phyloP scores from a whole-genome alignment of 2,113 vertebrate species.

The Cairina moschata region DNA sequence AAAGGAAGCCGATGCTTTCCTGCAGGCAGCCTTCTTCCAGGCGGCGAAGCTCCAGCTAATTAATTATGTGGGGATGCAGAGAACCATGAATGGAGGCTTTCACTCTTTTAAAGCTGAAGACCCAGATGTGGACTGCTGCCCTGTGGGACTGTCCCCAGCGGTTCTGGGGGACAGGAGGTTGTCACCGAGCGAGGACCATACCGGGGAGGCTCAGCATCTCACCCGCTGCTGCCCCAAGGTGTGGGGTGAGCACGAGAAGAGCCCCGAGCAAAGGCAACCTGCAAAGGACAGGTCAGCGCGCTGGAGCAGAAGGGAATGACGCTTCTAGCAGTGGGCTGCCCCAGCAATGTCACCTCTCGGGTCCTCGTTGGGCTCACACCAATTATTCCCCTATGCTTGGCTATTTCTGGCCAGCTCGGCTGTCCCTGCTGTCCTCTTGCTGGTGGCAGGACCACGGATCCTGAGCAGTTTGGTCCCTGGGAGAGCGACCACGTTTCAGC shows the following conservation, averaged over 20 bases:
- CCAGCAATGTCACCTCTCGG: neutral
- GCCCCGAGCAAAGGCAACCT: neutral
- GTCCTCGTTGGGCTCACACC: neutral
- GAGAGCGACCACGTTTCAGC: neutral
- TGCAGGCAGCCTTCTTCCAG: fast-evolving
- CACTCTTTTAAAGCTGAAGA: neutral
- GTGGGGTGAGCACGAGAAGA: neutral
- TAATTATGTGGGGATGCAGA: constrained; percentile 36
- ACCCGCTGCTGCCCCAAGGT: neutral
- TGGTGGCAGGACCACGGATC: neutral
- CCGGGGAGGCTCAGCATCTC: neutral
- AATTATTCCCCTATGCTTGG: neutral
- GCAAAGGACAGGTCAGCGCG: neutral
- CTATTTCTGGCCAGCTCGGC: fast-evolving
- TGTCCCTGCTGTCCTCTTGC: neutral
- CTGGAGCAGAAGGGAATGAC: neutral
- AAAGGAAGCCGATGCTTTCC: constrained; percentile 5
- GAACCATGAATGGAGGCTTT: neutral
- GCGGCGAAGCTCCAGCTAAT: constrained; percentile 20
- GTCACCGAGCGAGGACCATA: neutral
- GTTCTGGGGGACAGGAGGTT: neutral
- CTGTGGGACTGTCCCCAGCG: neutral
- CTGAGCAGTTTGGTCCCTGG: fast-evolving
- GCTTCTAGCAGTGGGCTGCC: neutral
- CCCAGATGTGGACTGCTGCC: neutral